Percentiles rank a stretch among this genome's conserved stretches.
Evolutionary conservation across 2,113 vertebrate species (phyloP).

Genomic region (Peromyscus maniculatus): DNA sequence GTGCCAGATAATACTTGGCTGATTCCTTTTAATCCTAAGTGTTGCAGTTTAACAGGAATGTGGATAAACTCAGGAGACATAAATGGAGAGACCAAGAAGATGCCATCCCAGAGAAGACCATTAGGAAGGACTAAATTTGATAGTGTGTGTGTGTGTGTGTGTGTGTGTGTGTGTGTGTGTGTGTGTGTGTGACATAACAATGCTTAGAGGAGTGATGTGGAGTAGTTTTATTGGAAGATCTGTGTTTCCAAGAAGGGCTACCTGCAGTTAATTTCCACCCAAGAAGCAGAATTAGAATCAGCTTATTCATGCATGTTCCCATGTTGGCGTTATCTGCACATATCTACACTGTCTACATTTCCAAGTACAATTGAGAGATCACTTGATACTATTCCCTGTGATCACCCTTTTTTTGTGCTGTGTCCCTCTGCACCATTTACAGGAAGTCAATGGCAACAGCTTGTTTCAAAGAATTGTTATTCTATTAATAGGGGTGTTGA

Average conservation of each 20-base stretch:
- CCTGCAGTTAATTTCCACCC: background rate
- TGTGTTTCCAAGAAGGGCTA: background rate
- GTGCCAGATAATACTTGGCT: background rate
- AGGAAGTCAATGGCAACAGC: background rate
- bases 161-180: background rate
- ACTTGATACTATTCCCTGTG: background rate
- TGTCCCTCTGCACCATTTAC: background rate
- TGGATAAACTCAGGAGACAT: background rate
- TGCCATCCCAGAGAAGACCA: background rate
- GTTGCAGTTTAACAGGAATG: background rate
- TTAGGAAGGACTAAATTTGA: background rate
- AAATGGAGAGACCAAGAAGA: background rate
- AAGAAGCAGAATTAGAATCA: background rate
- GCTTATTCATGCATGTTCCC: background rate
- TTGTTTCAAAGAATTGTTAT: constrained; percentile 34
- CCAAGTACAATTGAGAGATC: background rate
- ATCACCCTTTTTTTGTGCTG: background rate
- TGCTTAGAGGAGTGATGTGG: background rate
- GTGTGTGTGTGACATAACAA: background rate
- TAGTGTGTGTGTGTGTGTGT: background rate
- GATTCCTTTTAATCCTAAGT: background rate
- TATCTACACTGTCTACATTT: background rate
- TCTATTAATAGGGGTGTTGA: constrained; percentile 18
- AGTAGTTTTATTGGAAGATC: background rate
- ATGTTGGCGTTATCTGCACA: background rate